A percentile compares a stretch with the other conserved stretches of the same genome.
phyloP scores from a whole-genome alignment of 2,113 vertebrate species.

The Pelodiscus sinensis region DNA sequence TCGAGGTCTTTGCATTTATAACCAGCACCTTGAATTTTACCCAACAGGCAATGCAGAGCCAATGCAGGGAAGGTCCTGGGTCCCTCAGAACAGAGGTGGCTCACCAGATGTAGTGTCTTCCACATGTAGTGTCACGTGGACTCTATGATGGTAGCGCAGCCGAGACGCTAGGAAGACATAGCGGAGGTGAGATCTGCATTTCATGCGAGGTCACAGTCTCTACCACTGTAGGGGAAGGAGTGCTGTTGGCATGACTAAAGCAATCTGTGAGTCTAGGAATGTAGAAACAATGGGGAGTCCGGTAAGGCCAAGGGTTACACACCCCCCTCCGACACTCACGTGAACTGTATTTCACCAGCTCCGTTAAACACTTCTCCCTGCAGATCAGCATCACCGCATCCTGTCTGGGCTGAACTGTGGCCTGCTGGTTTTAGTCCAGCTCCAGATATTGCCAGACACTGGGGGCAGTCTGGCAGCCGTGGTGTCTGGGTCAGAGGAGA shows the following conservation, averaged over 20 bases:
- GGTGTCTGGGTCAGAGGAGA: not conserved
- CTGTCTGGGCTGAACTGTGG: not conserved
- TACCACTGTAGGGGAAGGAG: not conserved
- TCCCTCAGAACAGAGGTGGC: not conserved
- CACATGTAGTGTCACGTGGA: not conserved
- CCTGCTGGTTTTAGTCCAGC: conserved; percentile 37
- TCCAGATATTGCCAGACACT: conserved; percentile 56
- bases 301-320: not conserved
- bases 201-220: not conserved
- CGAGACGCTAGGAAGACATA: not conserved
- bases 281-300: not conserved
- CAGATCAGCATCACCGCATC: not conserved
- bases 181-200: not conserved
- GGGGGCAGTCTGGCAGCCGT: not conserved
- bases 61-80: not conserved
- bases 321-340: not conserved
- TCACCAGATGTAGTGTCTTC: not conserved
- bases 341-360: conserved; percentile 1
- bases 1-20: not conserved
- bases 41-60: rapidly evolving
- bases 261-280: not conserved
- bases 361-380: conserved; percentile 25
- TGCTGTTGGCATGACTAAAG: not conserved
- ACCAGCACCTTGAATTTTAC: not conserved
- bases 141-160: not conserved